A percentile compares a stretch with the other conserved stretches of the same genome.
phyloP scores from a whole-genome alignment of 1,140 invertebrate species.

The Drosophila pallidifrons region DNA sequence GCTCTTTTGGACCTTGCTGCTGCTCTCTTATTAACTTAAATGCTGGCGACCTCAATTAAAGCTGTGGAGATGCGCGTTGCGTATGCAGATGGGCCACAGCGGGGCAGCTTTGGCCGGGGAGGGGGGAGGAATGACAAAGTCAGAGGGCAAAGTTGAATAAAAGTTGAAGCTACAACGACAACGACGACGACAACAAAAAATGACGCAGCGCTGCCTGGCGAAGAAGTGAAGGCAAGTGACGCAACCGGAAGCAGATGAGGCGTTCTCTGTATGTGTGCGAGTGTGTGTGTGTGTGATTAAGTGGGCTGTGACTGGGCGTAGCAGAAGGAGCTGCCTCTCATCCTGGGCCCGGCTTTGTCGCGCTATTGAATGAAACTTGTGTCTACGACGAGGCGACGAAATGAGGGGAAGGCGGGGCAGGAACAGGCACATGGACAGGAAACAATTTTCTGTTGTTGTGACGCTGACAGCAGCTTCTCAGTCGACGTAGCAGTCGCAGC shows the following conservation, averaged over 20 bases:
- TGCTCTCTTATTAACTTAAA: slow-evolving; percentile 63
- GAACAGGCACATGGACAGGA: slow-evolving; percentile 16
- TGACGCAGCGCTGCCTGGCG: slow-evolving; percentile 61
- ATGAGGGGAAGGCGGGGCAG: slow-evolving; percentile 1
- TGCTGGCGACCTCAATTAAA: slow-evolving; percentile 83
- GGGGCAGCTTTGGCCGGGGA: neutral
- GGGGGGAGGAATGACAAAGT: slow-evolving; percentile 57
- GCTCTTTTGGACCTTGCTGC: neutral
- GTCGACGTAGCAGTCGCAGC: neutral
- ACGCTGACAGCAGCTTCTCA: slow-evolving; percentile 5
- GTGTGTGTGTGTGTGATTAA: slow-evolving; percentile 2
- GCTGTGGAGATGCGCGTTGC: slow-evolving; percentile 27
- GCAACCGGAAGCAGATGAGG: slow-evolving; percentile 74
- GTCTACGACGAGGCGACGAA: slow-evolving; percentile 24
- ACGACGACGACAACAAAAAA: slow-evolving; percentile 39
- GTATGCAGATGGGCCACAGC: slow-evolving; percentile 14
- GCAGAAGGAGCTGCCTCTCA: slow-evolving; percentile 3
- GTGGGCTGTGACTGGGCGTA: slow-evolving; percentile 7
- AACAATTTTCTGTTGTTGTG: slow-evolving; percentile 39
- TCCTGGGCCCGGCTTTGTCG: slow-evolving; percentile 49
- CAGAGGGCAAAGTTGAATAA: slow-evolving; percentile 84
- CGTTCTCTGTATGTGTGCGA: slow-evolving; percentile 4
- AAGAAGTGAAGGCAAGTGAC: slow-evolving; percentile 59
- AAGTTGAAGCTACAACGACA: slow-evolving; percentile 59
- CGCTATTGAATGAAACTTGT: slow-evolving; percentile 78